phyloP scores from a whole-genome alignment of 2,888 invertebrate species.

The Homarus gammarus region DNA sequence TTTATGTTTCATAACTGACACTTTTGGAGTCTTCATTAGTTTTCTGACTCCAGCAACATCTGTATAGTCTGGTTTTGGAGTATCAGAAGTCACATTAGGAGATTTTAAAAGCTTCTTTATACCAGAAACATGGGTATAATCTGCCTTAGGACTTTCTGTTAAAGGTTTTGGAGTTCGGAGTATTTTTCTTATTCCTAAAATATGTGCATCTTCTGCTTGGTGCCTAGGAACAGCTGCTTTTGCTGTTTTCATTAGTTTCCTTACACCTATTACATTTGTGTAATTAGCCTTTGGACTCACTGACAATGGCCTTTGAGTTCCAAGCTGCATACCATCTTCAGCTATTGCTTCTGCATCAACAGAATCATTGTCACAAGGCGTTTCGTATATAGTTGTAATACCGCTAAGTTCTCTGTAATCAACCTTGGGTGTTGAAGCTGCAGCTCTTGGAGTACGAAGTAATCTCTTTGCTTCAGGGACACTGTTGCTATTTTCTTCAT shows the following conservation, averaged over 20 bases:
- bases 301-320: neutral
- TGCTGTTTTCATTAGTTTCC: slow-evolving; percentile 49
- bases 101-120: slow-evolving; percentile 27
- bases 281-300: slow-evolving; percentile 44
- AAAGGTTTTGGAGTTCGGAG: slow-evolving; percentile 2
- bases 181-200: slow-evolving; percentile 34
- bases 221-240: neutral
- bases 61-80: slow-evolving; percentile 43
- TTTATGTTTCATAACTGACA: neutral
- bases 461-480: neutral
- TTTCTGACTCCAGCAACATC: slow-evolving; percentile 54
- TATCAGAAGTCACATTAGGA: neutral
- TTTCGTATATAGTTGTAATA: neutral
- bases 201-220: slow-evolving; percentile 22
- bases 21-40: slow-evolving; percentile 37
- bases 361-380: no score
- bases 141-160: slow-evolving; percentile 18
- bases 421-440: slow-evolving; percentile 35
- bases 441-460: neutral
- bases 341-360: no score
- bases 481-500: neutral
- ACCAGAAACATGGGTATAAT: slow-evolving; percentile 54
- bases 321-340: no score
- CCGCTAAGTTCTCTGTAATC: neutral
- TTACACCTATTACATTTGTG: slow-evolving; percentile 51